Base-by-base conservation (phyloP, 2,888 invertebrate genomes). In the Drosophila phalerata region DNA sequence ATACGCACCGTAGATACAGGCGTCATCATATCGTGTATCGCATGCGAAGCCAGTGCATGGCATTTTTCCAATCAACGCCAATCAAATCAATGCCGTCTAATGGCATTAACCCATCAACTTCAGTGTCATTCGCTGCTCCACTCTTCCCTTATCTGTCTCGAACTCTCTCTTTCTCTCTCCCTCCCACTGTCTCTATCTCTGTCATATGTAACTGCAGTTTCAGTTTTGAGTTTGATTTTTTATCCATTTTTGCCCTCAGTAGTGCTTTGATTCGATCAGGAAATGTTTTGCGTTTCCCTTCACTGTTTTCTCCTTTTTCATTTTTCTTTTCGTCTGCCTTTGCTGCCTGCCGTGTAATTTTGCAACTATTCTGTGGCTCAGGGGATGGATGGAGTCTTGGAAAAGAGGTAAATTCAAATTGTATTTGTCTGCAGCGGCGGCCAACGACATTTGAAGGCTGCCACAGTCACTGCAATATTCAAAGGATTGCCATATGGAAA, bases 1-100 rank as follows among this genome's bases (percentile, higher is more conserved):
- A 78, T 79, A 76, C 78, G 79, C 79, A 75, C 32, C 42, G 58
- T 22, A 37, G 65, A 19, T 17, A n/a, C 17, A 11, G 45, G 22
- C 52, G 49, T 25, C 52, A 19, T 37, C 51, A 32, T 60, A 61
- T 61, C 62, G 43, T 47, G 30, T 53, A 38, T 43, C 45, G 37
- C 17, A 32, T 17, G 22, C 13, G 53, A 34, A 22, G 30, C 48
- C 38, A 45, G 34, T 22, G 43, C 25, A n/a, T 48, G 65, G 66
- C 73, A 69, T 69, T 86, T 82, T 82, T 88, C 84, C 90, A 90
- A 90, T 90, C 90, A 88, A 88, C 89, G 87, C 89, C 90, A 90
- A 90, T 90, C 90, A 90, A 90, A 90, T 87, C 87, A 84, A 80
- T 84, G 78, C 80, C 77, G 89, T 79, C 90, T 90, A 90, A 90